Evolutionary conservation across 2,888 invertebrate species (phyloP).

Genomic region (Euplexia lucipara): DNA sequence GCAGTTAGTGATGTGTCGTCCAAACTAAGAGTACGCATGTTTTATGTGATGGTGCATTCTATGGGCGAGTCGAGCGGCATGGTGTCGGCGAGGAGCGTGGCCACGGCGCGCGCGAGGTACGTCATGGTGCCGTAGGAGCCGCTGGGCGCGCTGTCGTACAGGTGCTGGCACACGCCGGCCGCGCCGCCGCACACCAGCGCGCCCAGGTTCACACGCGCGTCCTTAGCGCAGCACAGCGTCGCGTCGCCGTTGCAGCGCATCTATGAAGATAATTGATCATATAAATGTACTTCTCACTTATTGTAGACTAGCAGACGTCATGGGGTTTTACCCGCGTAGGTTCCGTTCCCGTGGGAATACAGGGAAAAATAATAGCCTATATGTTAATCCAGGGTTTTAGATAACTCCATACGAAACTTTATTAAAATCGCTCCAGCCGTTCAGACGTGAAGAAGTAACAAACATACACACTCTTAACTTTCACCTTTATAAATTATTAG

Average conservation of each 20-base stretch:
- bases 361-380: background rate
- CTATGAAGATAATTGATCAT: too few relatives aligned
- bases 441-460: too few relatives aligned
- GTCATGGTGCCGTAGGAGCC: conserved; percentile 99
- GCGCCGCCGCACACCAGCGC: conserved; percentile 97
- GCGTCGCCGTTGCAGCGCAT: conserved; percentile 97
- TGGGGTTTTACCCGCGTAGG: too few relatives aligned
- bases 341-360: too few relatives aligned
- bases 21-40: background rate
- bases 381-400: too few relatives aligned
- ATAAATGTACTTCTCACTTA: too few relatives aligned
- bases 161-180: conserved; percentile 98
- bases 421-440: too few relatives aligned
- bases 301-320: too few relatives aligned
- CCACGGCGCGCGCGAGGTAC: conserved; percentile 97
- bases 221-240: conserved; percentile 97
- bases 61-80: conserved; percentile 95
- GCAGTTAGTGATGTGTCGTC: background rate
- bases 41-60: conserved; percentile 94
- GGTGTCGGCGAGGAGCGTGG: conserved; percentile 93
- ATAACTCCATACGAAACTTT: too few relatives aligned
- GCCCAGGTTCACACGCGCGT: conserved; percentile 92
- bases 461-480: too few relatives aligned
- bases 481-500: too few relatives aligned
- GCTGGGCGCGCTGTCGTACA: conserved; percentile 99